Conservation (phyloP, 2,113 vertebrate genomes). For the Sinosuthora webbiana region DNA sequence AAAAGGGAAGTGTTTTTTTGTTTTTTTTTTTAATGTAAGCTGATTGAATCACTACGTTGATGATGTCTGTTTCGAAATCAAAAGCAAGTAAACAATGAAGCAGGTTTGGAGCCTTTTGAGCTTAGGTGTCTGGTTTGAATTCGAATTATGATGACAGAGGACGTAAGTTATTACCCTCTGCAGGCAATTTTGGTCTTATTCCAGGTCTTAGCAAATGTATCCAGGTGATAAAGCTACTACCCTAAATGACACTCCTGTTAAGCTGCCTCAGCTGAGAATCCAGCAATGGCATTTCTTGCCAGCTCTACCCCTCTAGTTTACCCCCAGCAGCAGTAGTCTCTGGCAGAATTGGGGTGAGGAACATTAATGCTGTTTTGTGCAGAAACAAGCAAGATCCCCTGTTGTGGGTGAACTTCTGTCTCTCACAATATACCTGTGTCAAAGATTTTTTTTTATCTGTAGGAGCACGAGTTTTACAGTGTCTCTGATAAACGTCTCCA, state of each 20-base stretch:
- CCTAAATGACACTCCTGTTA: conserved; percentile 5
- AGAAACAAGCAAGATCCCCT: not conserved
- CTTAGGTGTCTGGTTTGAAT: not conserved
- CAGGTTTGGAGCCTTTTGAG: not conserved
- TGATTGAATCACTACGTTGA: not conserved
- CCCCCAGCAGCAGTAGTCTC: not conserved
- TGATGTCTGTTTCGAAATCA: not conserved
- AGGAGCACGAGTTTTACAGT: not conserved
- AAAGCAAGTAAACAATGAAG: not conserved
- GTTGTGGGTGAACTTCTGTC: not conserved
- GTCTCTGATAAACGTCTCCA: not conserved
- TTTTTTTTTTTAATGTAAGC: not conserved
- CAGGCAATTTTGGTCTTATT: conserved; percentile 5
- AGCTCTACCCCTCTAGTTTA: not conserved
- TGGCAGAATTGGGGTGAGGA: not conserved
- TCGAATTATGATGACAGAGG: not conserved
- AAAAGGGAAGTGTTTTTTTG: no score
- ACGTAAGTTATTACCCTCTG: not conserved
- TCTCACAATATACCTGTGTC: not conserved
- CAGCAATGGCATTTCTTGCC: not conserved
- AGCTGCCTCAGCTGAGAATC: not conserved
- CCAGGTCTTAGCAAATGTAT: not conserved
- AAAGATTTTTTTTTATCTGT: not conserved
- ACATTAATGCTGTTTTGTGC: rapidly evolving
- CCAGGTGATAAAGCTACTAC: conserved; percentile 42